These are phyloP conservation scores for Mustela erminea DNA, from an alignment of 2,797 vertebrate genomes.

Conservation along the genomic window DNA sequence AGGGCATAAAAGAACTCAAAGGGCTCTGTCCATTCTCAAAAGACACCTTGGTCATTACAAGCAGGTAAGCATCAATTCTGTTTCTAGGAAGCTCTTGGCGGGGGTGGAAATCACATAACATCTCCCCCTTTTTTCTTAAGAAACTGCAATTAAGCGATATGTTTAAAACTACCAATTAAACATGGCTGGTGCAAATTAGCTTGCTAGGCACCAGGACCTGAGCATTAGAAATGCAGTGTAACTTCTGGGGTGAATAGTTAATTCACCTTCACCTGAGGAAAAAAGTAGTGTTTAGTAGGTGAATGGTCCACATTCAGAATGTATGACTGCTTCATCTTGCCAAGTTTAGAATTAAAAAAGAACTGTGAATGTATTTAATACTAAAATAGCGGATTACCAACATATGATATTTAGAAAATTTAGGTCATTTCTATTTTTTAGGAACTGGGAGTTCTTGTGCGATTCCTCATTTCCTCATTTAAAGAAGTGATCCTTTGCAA, in stretches of 20 bases:
- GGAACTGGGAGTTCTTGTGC: neutral
- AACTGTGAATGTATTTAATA: neutral
- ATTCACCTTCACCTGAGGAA: neutral
- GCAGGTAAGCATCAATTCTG: neutral
- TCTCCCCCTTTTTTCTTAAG: no score
- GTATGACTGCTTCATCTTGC: neutral
- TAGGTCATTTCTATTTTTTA: neutral
- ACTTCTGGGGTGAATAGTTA: neutral
- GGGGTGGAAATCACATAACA: no score
- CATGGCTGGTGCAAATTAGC: neutral
- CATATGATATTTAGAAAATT: neutral
- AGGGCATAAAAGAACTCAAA: neutral
- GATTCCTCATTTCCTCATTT: neutral
- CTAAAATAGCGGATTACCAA: neutral
- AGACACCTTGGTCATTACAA: neutral
- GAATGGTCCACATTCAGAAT: neutral
- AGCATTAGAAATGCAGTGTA: neutral
- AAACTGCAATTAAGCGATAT: neutral
- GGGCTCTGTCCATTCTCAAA: neutral
- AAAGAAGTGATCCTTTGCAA: neutral
- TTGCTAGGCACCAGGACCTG: neutral
- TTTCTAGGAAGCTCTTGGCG: neutral
- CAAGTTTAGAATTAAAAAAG: neutral
- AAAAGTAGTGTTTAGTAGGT: neutral
- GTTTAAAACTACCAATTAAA: constrained; percentile 54